Evolutionary conservation across 2,113 vertebrate genomes (phyloP).

Genomic region (Centropristis striata): DNA sequence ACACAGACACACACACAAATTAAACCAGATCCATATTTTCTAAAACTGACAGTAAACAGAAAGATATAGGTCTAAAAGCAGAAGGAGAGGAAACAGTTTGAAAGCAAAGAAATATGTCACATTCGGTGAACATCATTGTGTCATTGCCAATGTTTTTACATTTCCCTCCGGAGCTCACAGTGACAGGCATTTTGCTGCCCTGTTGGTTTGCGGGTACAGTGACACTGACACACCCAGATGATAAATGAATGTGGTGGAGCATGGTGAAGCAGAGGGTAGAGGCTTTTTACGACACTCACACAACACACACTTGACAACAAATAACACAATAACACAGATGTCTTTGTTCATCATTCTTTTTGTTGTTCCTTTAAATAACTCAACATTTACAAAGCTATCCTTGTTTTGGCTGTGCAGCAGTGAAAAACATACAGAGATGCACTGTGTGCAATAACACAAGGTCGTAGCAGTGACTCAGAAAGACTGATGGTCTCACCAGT

Average conservation of each 20-base stretch:
- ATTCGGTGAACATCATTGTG: constrained; percentile 1
- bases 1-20: not conserved
- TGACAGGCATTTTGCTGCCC: constrained; percentile 37
- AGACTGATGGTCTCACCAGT: constrained; percentile 87
- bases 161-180: not conserved
- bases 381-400: not conserved
- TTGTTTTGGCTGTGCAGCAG: not conserved
- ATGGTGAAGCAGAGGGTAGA: not conserved
- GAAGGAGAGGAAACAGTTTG: not conserved
- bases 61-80: not conserved
- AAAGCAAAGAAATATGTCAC: not conserved
- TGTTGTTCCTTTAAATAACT: not conserved
- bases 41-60: not conserved
- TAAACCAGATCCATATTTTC: not conserved
- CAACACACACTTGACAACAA: not conserved
- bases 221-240: constrained; percentile 24
- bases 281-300: not conserved
- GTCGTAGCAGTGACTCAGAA: not conserved
- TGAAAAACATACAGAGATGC: not conserved
- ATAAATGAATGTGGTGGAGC: constrained; percentile 27
- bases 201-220: constrained; percentile 38
- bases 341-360: not conserved
- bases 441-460: not conserved
- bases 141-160: not conserved
- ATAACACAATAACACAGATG: not conserved